These are phyloP conservation scores for Bombus soroeensis DNA, from an alignment of 1,140 invertebrate species.

Conservation along the genomic window DNA sequence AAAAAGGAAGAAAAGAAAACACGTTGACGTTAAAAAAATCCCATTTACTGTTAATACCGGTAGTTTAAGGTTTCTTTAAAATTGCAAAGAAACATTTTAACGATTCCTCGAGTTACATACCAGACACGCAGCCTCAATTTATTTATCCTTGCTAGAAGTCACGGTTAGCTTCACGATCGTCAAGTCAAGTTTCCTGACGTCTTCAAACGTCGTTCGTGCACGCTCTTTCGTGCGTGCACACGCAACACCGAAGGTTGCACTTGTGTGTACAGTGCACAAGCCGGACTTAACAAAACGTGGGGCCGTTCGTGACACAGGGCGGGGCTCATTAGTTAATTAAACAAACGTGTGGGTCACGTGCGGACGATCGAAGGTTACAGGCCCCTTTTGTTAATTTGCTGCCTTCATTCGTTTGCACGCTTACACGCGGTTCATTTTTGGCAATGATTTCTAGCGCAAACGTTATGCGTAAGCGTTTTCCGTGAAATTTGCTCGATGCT, in stretches of 20 bases:
- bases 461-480: neutral
- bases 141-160: neutral
- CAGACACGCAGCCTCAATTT: neutral
- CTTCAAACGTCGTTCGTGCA: constrained; percentile 29
- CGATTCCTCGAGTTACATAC: neutral
- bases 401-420: neutral
- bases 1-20: too few species aligned
- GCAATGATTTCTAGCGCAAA: neutral
- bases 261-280: constrained; percentile 31
- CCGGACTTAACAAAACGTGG: constrained; percentile 24
- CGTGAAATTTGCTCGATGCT: neutral
- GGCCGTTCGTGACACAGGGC: constrained; percentile 59
- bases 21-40: neutral
- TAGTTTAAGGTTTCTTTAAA: neutral
- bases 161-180: neutral
- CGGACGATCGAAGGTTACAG: constrained; percentile 47
- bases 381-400: neutral
- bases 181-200: constrained; percentile 30
- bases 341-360: constrained; percentile 54
- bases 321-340: constrained; percentile 75
- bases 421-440: neutral
- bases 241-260: constrained; percentile 50
- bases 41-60: neutral
- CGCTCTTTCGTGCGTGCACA: constrained; percentile 28
- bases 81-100: neutral